phyloP scores from a whole-genome alignment of 2,888 invertebrate genomes.

The Drosophila sordidapex region DNA sequence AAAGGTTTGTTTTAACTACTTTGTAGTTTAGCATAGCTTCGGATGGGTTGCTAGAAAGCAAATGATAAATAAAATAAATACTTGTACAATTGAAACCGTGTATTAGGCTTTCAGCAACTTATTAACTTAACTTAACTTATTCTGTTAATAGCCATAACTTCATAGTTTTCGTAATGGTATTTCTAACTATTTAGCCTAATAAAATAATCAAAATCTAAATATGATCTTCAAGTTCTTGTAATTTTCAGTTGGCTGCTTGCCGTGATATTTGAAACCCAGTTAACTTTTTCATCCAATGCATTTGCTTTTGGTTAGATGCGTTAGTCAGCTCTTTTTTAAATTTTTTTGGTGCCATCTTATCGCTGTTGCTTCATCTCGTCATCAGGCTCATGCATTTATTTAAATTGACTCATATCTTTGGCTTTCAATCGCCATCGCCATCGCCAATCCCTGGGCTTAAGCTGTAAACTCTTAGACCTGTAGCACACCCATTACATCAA shows the following conservation, averaged over 20 bases:
- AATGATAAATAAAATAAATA: neutral
- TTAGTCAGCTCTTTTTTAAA: slow-evolving; percentile 20
- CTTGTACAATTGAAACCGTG: neutral
- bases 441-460: slow-evolving; percentile 34
- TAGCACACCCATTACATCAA: slow-evolving; percentile 41
- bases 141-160: neutral
- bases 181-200: neutral
- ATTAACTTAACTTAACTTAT: neutral
- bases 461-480: slow-evolving; percentile 24
- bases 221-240: neutral
- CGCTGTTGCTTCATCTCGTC: slow-evolving; percentile 39
- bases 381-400: slow-evolving; percentile 48
- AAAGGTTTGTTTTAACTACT: neutral
- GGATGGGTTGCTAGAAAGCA: neutral
- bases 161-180: neutral
- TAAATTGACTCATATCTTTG: slow-evolving; percentile 54
- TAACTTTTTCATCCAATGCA: neutral
- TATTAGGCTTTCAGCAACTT: neutral
- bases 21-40: neutral
- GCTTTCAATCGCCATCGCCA: slow-evolving; percentile 40
- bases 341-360: slow-evolving; percentile 27
- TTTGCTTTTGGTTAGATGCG: slow-evolving; percentile 2
- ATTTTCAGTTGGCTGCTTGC: slow-evolving; percentile 36
- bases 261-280: slow-evolving; percentile 21
- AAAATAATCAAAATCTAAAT: neutral